Percentiles rank a stretch among this genome's conserved stretches.
phyloP scores from a whole-genome alignment of 2,797 vertebrate species.

The Pipistrellus nathusii region DNA sequence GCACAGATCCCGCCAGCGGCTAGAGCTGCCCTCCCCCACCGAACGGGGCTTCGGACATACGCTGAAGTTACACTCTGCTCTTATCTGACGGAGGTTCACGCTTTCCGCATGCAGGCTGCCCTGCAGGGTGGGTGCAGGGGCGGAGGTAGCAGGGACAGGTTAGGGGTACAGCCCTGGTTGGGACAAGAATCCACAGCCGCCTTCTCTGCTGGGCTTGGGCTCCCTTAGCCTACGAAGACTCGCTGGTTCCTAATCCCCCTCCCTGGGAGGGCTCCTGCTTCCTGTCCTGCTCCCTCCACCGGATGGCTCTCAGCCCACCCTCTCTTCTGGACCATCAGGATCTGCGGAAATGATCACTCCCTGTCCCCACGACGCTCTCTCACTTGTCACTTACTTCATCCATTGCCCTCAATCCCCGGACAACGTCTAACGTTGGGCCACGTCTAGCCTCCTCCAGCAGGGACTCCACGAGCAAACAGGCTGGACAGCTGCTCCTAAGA shows the following conservation, averaged over 20 bases:
- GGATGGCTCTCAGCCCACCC: neutral
- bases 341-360: neutral
- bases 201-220: neutral
- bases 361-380: neutral
- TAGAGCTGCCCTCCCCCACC: neutral
- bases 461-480: neutral
- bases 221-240: neutral
- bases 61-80: neutral
- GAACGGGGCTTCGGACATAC: rapidly evolving
- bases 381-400: neutral
- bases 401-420: neutral
- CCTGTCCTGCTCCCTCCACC: neutral
- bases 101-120: neutral
- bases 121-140: rapidly evolving
- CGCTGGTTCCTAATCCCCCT: neutral
- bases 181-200: neutral
- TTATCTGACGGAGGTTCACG: neutral
- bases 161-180: neutral
- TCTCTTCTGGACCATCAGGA: neutral
- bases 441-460: neutral
- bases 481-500: neutral
- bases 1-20: too few species aligned
- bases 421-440: too few species aligned
- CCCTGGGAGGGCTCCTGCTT: neutral
- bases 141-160: neutral